Percentiles rank a stretch among this genome's conserved stretches.
phyloP scores from a whole-genome alignment of 2,797 vertebrate species.

The Acanthis flammea region DNA sequence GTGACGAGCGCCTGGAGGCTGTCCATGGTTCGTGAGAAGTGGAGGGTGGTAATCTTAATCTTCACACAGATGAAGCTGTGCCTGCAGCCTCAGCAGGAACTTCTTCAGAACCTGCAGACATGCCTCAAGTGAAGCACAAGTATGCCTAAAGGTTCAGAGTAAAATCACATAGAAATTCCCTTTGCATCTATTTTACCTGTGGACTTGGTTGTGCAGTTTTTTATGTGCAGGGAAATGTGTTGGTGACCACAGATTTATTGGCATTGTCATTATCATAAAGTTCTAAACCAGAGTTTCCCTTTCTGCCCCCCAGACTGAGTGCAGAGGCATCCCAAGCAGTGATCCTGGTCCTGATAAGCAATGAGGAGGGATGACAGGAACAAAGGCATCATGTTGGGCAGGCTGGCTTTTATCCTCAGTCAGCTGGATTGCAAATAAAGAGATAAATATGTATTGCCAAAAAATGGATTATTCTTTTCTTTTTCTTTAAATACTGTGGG shows the following conservation, averaged over 20 bases:
- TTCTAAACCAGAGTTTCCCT: neutral
- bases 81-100: neutral
- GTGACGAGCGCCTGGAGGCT: neutral
- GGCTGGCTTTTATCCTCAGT: neutral
- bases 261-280: neutral
- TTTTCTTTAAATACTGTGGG: constrained; percentile 57
- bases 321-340: neutral
- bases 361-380: neutral
- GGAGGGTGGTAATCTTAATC: neutral
- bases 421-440: constrained; percentile 12
- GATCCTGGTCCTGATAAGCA: neutral
- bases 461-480: neutral
- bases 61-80: neutral
- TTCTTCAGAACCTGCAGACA: neutral
- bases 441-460: constrained; percentile 1
- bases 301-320: neutral
- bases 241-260: neutral
- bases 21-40: fast-evolving
- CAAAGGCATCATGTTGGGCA: neutral
- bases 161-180: neutral
- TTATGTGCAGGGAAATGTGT: neutral
- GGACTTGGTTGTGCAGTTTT: neutral
- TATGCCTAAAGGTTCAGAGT: neutral
- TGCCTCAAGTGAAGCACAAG: neutral
- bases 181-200: neutral